Evolutionary conservation across 2,113 vertebrate genomes (phyloP).

Genomic region (Balaenoptera acutorostrata): DNA sequence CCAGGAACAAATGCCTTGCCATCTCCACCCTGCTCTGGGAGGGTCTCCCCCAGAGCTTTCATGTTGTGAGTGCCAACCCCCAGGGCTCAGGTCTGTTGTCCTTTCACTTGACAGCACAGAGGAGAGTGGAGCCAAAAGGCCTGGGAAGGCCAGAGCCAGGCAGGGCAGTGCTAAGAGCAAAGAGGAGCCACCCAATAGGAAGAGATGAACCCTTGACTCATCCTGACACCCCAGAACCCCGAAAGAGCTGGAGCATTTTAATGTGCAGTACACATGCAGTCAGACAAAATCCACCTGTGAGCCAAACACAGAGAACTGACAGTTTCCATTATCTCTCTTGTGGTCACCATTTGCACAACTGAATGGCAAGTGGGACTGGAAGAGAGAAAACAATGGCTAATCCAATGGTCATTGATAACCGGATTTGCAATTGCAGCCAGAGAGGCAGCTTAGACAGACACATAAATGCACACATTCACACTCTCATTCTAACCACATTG

Average conservation of each 20-base stretch:
- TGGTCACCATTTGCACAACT: not conserved
- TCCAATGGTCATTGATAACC: constrained; percentile 30
- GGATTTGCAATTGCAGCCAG: constrained; percentile 26
- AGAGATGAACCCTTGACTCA: not conserved
- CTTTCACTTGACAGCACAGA: not conserved
- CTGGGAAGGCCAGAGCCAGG: not conserved
- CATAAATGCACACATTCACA: constrained; percentile 29
- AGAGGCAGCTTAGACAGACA: constrained; percentile 21
- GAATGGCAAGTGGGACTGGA: not conserved
- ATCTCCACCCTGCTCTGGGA: not conserved
- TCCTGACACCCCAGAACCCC: not conserved
- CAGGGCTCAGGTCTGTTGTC: not conserved
- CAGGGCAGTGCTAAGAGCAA: not conserved
- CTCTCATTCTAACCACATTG: constrained; percentile 15
- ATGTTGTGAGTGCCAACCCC: not conserved
- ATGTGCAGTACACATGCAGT: not conserved
- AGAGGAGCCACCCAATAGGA: not conserved
- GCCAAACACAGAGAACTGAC: not conserved
- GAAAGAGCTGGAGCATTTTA: not conserved
- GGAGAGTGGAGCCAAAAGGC: not conserved
- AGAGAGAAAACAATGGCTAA: constrained; percentile 43
- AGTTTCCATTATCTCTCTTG: not conserved
- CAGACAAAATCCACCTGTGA: constrained; percentile 14
- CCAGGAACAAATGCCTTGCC: not conserved
- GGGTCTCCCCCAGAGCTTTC: not conserved